Evolutionary conservation across 2,888 invertebrate genomes (phyloP).

Genomic region (Drosophila neoperkinsi): DNA sequence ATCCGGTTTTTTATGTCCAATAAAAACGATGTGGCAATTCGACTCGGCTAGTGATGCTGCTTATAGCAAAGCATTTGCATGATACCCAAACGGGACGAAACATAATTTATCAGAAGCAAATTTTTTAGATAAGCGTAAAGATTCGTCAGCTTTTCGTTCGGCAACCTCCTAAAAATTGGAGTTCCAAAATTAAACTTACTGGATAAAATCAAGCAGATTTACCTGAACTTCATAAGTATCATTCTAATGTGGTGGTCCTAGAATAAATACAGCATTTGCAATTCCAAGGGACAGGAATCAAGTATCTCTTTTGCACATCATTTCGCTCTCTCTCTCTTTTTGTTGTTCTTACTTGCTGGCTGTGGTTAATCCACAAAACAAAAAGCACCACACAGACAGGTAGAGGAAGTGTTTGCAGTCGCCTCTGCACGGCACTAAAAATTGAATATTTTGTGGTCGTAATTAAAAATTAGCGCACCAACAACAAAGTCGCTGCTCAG

Average conservation of each 20-base stretch:
- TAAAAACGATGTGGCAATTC: not conserved
- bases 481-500: conserved; percentile 28
- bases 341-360: conserved; percentile 1
- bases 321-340: not conserved
- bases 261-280: conserved; percentile 69
- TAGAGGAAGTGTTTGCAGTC: conserved; percentile 67
- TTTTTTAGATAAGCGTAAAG: too few relatives aligned
- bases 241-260: conserved; percentile 10
- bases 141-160: not conserved
- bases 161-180: not conserved
- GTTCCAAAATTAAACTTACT: not conserved
- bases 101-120: not conserved
- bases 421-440: conserved; percentile 70
- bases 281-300: conserved; percentile 62
- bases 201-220: not conserved
- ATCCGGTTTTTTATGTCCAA: too few relatives aligned
- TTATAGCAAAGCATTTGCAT: not conserved
- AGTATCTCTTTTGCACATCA: conserved; percentile 21
- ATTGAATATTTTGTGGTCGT: conserved; percentile 79
- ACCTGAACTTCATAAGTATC: conserved; percentile 1
- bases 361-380: conserved; percentile 41
- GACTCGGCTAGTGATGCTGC: not conserved
- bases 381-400: conserved; percentile 22
- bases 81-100: not conserved
- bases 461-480: conserved; percentile 77